Evolutionary conservation across 1,140 invertebrate species (phyloP).

Genomic region (Pachypsylla venusta): DNA sequence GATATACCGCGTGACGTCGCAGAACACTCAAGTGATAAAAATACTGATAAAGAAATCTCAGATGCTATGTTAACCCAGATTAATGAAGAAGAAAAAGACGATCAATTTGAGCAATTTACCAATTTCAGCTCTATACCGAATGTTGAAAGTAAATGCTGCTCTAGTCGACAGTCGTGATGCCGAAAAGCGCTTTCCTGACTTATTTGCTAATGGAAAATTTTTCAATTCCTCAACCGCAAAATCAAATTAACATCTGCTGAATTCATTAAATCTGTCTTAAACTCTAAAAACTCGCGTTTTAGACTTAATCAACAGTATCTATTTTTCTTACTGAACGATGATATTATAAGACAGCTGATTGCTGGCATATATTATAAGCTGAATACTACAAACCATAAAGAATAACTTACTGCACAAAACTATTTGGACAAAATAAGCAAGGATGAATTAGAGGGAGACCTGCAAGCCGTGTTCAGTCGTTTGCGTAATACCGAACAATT

Average conservation of each 20-base stretch:
- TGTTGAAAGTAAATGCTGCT: slow-evolving; percentile 24
- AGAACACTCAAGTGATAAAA: too few relatives aligned
- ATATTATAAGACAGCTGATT: slow-evolving; percentile 16
- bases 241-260: slow-evolving; percentile 22
- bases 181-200: slow-evolving; percentile 27
- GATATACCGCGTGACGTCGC: too few relatives aligned
- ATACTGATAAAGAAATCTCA: too few relatives aligned
- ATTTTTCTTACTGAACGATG: slow-evolving; percentile 25
- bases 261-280: slow-evolving; percentile 24
- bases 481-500: slow-evolving; percentile 21
- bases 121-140: slow-evolving; percentile 25
- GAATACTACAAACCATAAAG: slow-evolving; percentile 15
- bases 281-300: slow-evolving; percentile 24
- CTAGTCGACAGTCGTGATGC: slow-evolving; percentile 17
- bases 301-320: slow-evolving; percentile 26
- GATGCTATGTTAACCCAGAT: background rate
- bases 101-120: slow-evolving; percentile 25
- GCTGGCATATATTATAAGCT: slow-evolving; percentile 19
- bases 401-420: slow-evolving; percentile 14
- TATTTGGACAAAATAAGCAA: slow-evolving; percentile 15
- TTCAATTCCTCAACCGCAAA: slow-evolving; percentile 21
- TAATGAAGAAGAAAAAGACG: background rate
- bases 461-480: slow-evolving; percentile 21
- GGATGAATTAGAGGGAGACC: slow-evolving; percentile 18
- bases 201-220: slow-evolving; percentile 24